Conservation (phyloP, 1,140 invertebrate species). For the Drosophila carrolli region DNA sequence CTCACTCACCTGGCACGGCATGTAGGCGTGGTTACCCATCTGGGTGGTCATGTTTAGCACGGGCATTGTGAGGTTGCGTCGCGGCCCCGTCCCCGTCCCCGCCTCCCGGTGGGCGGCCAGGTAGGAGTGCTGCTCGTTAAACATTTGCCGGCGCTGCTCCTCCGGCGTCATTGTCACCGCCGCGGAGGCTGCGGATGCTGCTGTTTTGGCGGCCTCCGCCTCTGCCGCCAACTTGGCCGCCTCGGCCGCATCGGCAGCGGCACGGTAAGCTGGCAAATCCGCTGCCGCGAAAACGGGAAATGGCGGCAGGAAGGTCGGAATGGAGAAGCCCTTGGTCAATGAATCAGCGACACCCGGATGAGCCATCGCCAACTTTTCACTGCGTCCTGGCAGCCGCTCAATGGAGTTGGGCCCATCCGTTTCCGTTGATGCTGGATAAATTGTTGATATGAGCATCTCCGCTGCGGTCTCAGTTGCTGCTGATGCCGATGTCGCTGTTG, state of each 20-base stretch:
- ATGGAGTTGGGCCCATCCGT: constrained; percentile 72
- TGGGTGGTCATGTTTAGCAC: constrained; percentile 92
- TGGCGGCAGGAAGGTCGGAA: constrained; percentile 80
- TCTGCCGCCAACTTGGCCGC: constrained; percentile 47
- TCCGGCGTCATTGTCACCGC: constrained; percentile 64
- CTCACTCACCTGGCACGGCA: constrained; percentile 91
- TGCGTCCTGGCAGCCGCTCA: constrained; percentile 42
- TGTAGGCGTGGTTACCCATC: constrained; percentile 93
- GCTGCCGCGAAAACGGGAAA: constrained; percentile 79
- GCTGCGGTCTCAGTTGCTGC: constrained; percentile 7
- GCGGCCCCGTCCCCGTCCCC: constrained; percentile 35
- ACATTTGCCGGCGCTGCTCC: constrained; percentile 63
- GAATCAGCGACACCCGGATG: constrained; percentile 65
- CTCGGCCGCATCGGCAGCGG: constrained; percentile 63
- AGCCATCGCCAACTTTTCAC: constrained; percentile 4
- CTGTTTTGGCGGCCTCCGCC: constrained; percentile 17
- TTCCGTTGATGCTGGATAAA: constrained; percentile 61
- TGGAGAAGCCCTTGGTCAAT: constrained; percentile 81
- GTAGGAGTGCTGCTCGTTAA: constrained; percentile 77
- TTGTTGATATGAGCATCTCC: constrained; percentile 69
- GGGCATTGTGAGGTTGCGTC: constrained; percentile 72
- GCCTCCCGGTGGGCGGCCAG: constrained; percentile 56
- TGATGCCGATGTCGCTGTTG: constrained; percentile 12
- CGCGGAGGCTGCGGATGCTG: constrained; percentile 49
- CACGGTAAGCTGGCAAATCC: constrained; percentile 74